Base-by-base conservation (phyloP, 2,113 vertebrate species). In the Muntiacus muntjak region DNA sequence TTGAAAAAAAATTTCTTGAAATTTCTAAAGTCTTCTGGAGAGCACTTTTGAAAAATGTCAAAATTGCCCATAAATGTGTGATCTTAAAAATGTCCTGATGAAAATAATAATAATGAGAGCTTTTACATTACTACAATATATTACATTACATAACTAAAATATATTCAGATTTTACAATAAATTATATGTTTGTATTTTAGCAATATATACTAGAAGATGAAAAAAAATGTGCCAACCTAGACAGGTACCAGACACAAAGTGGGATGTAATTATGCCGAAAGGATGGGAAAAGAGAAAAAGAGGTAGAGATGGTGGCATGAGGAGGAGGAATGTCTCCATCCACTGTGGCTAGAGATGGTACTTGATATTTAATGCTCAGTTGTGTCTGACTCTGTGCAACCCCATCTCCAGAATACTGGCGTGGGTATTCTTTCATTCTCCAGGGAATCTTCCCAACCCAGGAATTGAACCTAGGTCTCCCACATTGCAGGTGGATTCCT, bases 401-500 rank as follows among this genome's bases (percentile, higher is more conserved):
- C 33, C 6, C 33, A n/a, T 67, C 33, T n/a, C 33, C 3, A n/a
- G 33, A 64, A 64, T 64, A 64, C 62, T 64, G 62, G 33, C n/a
- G 62, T 64, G 7, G 16, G 62, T 64, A 64, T 16, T 33, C 7
- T 64, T 64, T 64, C 62, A 64, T 64, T 64, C 62, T 64, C 33
- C 62, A 67, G 62, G 62, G 33, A 4, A 67, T 67, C 15, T 67
- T 67, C 62, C 62, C 62, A n/a, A n/a, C 33, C 8, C 16, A 67
- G 62, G 2, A 16, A n/a, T 2, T n/a, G 62, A 67, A 67, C 33
- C 62, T n/a, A 67, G 7, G 33, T 67, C 62, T 67, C 62, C 16
- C 0, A 1, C 7, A 10, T 19, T 64, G 33, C 7, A 67, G 7
- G 62, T 0, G 4, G 62, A 64, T 64, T 64, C 62, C 15, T n/a